These are phyloP conservation scores for Stichopus horrens DNA, from an alignment of 53 echinoderm and acorn worm genomes.

Conservation along the genomic window DNA sequence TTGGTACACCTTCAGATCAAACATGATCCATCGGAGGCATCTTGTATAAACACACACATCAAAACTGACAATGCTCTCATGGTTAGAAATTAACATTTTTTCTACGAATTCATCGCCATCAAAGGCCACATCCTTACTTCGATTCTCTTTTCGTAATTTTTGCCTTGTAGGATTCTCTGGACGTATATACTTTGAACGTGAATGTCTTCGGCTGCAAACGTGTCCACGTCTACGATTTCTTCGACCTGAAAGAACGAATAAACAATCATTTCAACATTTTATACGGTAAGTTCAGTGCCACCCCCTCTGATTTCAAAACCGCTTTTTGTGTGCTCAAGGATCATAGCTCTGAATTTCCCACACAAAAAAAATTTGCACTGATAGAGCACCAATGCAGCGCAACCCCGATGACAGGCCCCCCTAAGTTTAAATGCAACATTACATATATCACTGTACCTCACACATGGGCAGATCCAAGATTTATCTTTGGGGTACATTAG, in stretches of 20 bases:
- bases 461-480: no score
- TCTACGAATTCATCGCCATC: neutral
- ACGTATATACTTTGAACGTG: constrained; percentile 91
- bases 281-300: no score
- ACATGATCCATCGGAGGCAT: neutral
- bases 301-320: no score
- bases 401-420: no score
- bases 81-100: neutral
- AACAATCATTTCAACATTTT: neutral
- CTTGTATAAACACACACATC: neutral
- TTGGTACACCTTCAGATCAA: neutral
- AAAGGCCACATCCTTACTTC: constrained; percentile 62
- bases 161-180: constrained; percentile 72
- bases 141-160: constrained; percentile 91
- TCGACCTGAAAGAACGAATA: constrained; percentile 67
- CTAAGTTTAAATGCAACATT: no score
- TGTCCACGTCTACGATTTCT: constrained; percentile 86
- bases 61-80: no score
- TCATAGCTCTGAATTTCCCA: no score
- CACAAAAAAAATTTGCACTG: no score
- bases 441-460: no score
- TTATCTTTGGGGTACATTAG: no score
- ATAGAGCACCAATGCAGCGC: no score
- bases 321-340: no score
- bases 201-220: constrained; percentile 74